Percentiles rank a stretch among this genome's conserved stretches.
phyloP scores from a whole-genome alignment of 2,797 vertebrate genomes.

The Helostoma temminkii region DNA sequence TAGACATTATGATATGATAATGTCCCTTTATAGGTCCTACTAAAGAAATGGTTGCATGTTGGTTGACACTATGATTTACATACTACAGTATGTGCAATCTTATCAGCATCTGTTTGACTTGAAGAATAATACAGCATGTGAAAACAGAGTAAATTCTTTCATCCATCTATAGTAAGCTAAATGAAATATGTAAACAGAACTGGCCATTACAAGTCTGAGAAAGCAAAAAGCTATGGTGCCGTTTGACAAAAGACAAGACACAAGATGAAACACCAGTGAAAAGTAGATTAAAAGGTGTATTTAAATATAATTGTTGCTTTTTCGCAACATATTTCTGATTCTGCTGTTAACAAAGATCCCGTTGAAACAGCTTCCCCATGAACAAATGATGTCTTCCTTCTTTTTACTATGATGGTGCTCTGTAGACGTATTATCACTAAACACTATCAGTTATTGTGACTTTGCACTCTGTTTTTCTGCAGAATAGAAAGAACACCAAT shows the following conservation, averaged over 20 bases:
- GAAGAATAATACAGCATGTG: too few relatives aligned
- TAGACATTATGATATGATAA: too few relatives aligned
- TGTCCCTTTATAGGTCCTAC: too few relatives aligned
- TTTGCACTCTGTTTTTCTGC: not conserved
- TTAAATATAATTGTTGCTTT: not conserved
- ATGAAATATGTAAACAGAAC: too few relatives aligned
- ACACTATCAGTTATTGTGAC: not conserved
- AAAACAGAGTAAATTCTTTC: too few relatives aligned
- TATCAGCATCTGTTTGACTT: too few relatives aligned
- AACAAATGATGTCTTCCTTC: constrained; percentile 1
- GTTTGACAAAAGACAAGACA: not conserved
- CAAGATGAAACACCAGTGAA: not conserved
- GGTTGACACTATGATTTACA: too few relatives aligned
- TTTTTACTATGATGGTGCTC: not conserved
- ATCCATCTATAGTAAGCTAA: too few relatives aligned
- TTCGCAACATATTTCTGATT: not conserved
- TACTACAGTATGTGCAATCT: too few relatives aligned
- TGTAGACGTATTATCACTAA: not conserved
- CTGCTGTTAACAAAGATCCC: not conserved
- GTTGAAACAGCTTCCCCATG: not conserved
- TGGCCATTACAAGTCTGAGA: too few relatives aligned
- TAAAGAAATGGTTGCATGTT: too few relatives aligned
- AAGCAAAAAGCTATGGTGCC: not conserved
- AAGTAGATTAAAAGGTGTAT: not conserved
- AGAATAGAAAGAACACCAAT: too few relatives aligned